A percentile compares a stretch with the other conserved stretches of the same genome.
These are phyloP conservation scores for Hydrochoerus hydrochaeris DNA, from an alignment of 2,113 vertebrate genomes.

Conservation along the genomic window DNA sequence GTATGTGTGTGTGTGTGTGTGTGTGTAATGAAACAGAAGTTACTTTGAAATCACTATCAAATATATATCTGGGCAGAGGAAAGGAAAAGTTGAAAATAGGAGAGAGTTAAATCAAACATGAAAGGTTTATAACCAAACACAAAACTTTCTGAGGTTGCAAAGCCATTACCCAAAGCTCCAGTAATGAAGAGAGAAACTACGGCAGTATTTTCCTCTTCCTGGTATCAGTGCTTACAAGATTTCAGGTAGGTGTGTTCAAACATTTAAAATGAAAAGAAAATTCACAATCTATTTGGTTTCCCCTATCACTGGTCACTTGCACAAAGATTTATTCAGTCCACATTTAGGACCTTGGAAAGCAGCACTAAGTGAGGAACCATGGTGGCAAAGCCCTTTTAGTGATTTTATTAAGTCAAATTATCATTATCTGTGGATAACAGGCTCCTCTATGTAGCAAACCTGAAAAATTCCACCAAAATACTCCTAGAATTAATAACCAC, in stretches of 20 bases:
- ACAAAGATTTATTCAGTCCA: constrained; percentile 15
- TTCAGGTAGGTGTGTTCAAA: not conserved
- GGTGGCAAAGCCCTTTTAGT: not conserved
- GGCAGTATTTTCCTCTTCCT: not conserved
- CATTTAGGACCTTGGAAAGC: not conserved
- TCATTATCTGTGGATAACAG: not conserved
- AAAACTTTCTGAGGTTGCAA: not conserved
- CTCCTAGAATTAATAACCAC: not conserved
- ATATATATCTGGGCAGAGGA: not conserved
- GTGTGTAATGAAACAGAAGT: not conserved
- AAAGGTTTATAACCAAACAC: not conserved
- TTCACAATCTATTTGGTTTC: not conserved
- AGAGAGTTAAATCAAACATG: not conserved
- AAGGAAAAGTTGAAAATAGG: not conserved
- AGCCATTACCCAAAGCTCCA: not conserved
- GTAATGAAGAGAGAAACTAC: not conserved
- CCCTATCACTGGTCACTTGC: not conserved
- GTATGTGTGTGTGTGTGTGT: not conserved
- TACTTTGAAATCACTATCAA: constrained; percentile 26
- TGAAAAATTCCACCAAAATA: not conserved
- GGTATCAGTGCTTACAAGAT: not conserved
- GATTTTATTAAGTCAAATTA: not conserved
- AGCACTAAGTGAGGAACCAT: not conserved
- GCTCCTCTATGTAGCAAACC: not conserved
- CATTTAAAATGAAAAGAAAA: constrained; percentile 1